Evolutionary conservation across 2,797 vertebrate genomes (phyloP), one percentile per base, ranked within the genome.

Genomic region (Gymnoscopelus braueri): DNA sequence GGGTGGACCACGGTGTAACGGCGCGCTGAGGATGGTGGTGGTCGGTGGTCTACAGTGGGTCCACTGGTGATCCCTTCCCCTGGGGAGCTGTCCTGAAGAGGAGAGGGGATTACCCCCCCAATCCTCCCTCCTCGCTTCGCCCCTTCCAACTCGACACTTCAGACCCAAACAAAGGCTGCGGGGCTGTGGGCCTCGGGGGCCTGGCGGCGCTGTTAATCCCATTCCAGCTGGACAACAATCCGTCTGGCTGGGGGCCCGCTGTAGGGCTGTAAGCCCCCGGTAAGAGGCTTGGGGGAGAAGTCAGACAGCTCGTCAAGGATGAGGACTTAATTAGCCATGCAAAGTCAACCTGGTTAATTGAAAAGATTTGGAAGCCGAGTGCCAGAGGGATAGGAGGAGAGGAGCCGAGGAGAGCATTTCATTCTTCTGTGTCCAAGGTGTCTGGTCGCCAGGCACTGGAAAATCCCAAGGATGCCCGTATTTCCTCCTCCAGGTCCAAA

Each of bases 191-290:
- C 88, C 86, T 84, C 78, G 39, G 73, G 90, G 87, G 85, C 82
- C 86, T 81, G 78, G 87, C 89, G 83, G 85, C 81, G 74, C 74
- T 81, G 84, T 84, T 94, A 94, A 94, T 94, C 92, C 88, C 90
- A 89, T 91, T 92, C 92, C 93, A 94, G 91, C 90, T 93, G 92
- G 90, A 93, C 89, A 91, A 90, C 91, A 93, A 91, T 92, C 91
- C 88, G 88, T 93, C 92, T 94, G 90, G 88, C 85, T 85, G 78
- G 87, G 88, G 89, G 83, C 83, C 89, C 88, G n/a, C 88, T 26
- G 74, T 32, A 32, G 75, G 71, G 83, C 85, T 80, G 83, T 93
- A 94, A 93, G 79, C 84, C 80, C 77, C 58, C 60, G 11, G 78
- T 93, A 94, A 94, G 92, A 92, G 85, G 92, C 91, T 94, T 92